Conservation (phyloP, 2,113 vertebrate species). For the Setophaga coronata region DNA sequence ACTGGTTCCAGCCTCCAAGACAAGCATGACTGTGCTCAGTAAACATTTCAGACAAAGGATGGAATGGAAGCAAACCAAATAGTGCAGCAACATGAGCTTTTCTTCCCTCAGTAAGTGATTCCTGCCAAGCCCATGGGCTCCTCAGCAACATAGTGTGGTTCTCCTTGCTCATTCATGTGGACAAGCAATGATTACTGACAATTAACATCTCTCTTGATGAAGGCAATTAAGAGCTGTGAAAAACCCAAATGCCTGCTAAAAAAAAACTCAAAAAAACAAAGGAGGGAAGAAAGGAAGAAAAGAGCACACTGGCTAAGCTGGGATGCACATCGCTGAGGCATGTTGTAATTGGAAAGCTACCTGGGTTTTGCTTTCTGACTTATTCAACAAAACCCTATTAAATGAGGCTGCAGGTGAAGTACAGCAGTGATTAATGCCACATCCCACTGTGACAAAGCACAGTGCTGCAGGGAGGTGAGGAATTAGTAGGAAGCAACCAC, state of each 20-base stretch:
- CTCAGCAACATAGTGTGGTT: not conserved
- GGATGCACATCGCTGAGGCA: not conserved
- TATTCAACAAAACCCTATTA: conserved; percentile 7
- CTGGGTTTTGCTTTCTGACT: conserved; percentile 22
- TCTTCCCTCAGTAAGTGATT: not conserved
- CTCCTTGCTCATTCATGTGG: conserved; percentile 16
- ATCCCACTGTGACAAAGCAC: not conserved
- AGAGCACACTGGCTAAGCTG: not conserved
- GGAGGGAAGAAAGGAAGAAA: not conserved
- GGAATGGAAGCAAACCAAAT: not conserved
- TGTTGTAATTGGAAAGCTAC: conserved; percentile 11
- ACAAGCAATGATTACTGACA: conserved; percentile 5
- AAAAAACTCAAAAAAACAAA: not conserved
- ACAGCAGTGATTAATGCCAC: not conserved
- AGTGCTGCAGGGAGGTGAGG: not conserved
- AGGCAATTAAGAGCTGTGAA: conserved; percentile 45
- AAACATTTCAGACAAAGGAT: conserved; percentile 11
- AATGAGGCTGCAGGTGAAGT: conserved; percentile 25
- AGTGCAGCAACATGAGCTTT: not conserved
- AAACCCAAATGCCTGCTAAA: not conserved
- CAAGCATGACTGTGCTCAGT: not conserved
- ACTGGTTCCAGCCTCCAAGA: not conserved
- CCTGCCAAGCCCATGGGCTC: not conserved
- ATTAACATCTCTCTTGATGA: conserved; percentile 39
- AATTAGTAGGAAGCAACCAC: not conserved